Base-by-base conservation (phyloP, 1,140 invertebrate species). In the Drosophila melanica region DNA sequence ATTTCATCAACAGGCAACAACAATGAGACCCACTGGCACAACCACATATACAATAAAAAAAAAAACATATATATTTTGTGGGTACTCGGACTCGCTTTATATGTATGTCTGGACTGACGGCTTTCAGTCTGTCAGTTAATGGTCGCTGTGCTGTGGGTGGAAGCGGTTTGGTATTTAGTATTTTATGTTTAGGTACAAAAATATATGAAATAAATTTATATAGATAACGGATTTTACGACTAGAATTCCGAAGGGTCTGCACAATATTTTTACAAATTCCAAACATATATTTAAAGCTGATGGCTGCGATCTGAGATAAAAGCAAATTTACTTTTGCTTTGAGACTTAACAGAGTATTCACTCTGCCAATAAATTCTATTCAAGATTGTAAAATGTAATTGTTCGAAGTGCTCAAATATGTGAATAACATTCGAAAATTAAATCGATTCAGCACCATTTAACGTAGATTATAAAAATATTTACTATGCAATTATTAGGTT, bases 1-100 rank as follows among this genome's bases (percentile, higher is more conserved):
- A 79, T 87, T 82, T 87, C 72, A 87, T 79, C 82, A 78, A 23
- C 72, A 64, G 66, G 57, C 72, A 63, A 10, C 64, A 70, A 48
- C 68, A 33, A 53, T n/a, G n/a, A n/a, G n/a, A n/a, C n/a, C n/a
- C 30, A 51, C 48, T 63, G 64, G 59, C 63, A 65, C 47, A 12
- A 58, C 57, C 58, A 58, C 11, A 59, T 11, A 27, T 1, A 27
- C 3, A 23, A 23, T 23, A 23, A 2, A 23, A 23, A 23, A 4
- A 2, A n/a, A n/a, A n/a, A 14, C 8, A 30, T 14, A 50, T 23
- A n/a, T n/a, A 23, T n/a, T 45, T 16, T 45, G 7, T 53, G 14
- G 16, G 30, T 20, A 47, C 47, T 14, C 23, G 47, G 9, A 35
- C 30, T 20, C 16, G 58, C n/a, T n/a, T n/a, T n/a, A n/a, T n/a